Evolutionary conservation across 2,888 invertebrate species (phyloP), one percentile per base, ranked within the genome.

Genomic region (Hofmannophila pseudospretella): DNA sequence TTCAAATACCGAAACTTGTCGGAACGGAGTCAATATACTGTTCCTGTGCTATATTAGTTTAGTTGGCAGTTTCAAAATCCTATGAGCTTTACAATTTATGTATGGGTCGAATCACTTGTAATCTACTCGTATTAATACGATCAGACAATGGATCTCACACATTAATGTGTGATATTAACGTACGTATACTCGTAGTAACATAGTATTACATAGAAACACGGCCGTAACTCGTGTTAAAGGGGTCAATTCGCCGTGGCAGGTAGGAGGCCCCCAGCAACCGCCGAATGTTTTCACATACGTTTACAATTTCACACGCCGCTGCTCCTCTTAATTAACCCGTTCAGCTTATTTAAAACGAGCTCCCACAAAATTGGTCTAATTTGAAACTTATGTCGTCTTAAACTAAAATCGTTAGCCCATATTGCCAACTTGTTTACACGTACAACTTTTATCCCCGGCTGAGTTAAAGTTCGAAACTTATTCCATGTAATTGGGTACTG

Each of bases 221-320:
- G n/a, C n/a, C n/a, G n/a, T 32, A 11, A 43, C 32, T 42, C 23
- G 39, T 46, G 55, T 58, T 49, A 49, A 50, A 53, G 56, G 51
- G 55, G 41, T 45, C 47, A 58, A 56, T 50, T 47, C 47, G 44
- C 41, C 43, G 54, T 54, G 56, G 45, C 54, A 47, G 51, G 52
- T 49, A 39, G 51, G 47, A 37, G 47, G 48, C 52, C 46, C 53
- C 48, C 58, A 59, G 63, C 59, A 64, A 67, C 71, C 71, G 42
- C 68, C 54, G 47, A 72, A 72, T 71, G 66, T 73, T 73, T 73
- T 69, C 66, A 72, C 67, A 74, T 73, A 70, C 71, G 69, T 72
- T 74, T 69, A 75, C 74, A 77, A 80, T 79, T 80, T 80, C 74
- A 79, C 75, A 75, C 71, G 33, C 62, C 50, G 72, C 61, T 63